phyloP scores from a whole-genome alignment of 2,113 vertebrate species.

The Esox niger region DNA sequence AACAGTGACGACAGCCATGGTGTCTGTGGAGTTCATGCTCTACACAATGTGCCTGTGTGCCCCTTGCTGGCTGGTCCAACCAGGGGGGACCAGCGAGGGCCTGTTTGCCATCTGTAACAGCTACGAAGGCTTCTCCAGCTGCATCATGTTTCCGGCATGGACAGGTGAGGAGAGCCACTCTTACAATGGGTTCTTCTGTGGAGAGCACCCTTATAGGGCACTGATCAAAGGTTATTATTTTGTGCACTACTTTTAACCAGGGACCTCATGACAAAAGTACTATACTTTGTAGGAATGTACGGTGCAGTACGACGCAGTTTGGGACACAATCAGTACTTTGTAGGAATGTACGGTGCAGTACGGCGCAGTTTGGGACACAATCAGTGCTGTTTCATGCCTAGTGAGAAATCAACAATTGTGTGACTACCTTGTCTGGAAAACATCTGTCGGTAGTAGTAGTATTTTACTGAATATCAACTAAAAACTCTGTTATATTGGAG shows the following conservation, averaged over 20 bases:
- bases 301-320: too few relatives aligned
- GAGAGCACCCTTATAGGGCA: too few relatives aligned
- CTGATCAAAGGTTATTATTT: too few relatives aligned
- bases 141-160: conserved; percentile 39
- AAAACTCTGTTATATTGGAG: neutral
- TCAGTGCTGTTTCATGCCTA: neutral
- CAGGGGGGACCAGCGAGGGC: conserved; percentile 21
- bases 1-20: conserved; percentile 40
- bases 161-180: conserved; percentile 34
- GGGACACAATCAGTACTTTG: neutral
- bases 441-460: neutral
- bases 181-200: neutral
- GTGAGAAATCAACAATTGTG: neutral
- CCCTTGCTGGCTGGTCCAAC: conserved; percentile 30
- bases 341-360: too few relatives aligned
- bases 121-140: conserved; percentile 19
- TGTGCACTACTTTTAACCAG: too few relatives aligned
- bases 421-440: too few relatives aligned
- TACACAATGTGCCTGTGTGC: conserved; percentile 11
- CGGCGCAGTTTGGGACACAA: too few relatives aligned
- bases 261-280: too few relatives aligned
- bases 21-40: conserved; percentile 8
- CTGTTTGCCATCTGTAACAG: too few relatives aligned
- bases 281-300: too few relatives aligned
- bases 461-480: neutral